A percentile compares a stretch with the other conserved stretches of the same genome.
These are phyloP conservation scores for Mycalesis mineus DNA, from an alignment of 2,888 invertebrate genomes.

Conservation along the genomic window DNA sequence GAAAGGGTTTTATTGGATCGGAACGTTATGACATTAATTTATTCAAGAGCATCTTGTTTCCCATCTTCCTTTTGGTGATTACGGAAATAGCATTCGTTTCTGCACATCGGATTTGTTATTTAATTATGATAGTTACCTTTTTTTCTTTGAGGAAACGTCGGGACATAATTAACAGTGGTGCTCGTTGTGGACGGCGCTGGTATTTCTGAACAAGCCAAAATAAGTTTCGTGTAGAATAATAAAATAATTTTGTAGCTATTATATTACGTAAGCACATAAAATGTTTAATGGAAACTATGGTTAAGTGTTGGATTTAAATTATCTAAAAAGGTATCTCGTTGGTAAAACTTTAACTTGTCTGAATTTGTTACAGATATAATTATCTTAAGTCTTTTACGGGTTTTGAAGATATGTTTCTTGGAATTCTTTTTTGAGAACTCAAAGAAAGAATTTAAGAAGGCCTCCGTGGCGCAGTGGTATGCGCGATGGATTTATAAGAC, in stretches of 20 bases:
- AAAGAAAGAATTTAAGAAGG: no score
- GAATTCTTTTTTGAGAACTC: no score
- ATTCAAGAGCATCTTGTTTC: conserved; percentile 20
- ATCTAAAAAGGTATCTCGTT: no score
- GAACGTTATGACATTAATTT: conserved; percentile 20
- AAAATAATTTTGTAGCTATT: background rate
- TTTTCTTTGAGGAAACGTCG: conserved; percentile 79
- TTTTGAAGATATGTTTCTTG: no score
- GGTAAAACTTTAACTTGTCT: no score
- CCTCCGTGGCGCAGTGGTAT: no score
- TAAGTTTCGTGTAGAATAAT: conserved; percentile 6
- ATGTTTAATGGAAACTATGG: no score
- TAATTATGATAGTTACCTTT: conserved; percentile 72
- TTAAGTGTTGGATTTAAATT: no score
- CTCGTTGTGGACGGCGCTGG: conserved; percentile 88
- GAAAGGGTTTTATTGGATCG: conserved; percentile 46
- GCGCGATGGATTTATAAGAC: no score
- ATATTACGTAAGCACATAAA: background rate
- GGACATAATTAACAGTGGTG: conserved; percentile 74
- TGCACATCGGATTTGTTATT: background rate
- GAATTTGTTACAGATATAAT: no score
- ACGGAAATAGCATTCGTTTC: no score
- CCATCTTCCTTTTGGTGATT: background rate
- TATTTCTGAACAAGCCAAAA: conserved; percentile 81
- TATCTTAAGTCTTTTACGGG: no score